Conservation (phyloP, 2,888 invertebrate genomes). For the Stomorhina lunata region DNA sequence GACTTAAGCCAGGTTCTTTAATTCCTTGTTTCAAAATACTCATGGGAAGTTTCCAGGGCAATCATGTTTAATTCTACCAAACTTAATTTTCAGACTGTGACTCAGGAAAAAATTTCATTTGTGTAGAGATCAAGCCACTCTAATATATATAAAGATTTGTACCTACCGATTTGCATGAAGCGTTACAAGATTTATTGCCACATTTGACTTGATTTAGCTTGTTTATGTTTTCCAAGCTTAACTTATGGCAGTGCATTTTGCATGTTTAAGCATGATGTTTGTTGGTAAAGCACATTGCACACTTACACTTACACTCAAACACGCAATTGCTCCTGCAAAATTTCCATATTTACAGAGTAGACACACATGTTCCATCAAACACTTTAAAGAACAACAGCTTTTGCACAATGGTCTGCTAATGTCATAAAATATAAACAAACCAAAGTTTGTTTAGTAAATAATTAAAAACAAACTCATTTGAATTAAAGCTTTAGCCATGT, state of each 20-base stretch:
- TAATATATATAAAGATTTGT: conserved; percentile 65
- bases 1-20: too few relatives aligned
- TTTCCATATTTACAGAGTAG: too few relatives aligned
- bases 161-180: conserved; percentile 64
- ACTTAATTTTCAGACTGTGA: too few relatives aligned
- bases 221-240: conserved; percentile 75
- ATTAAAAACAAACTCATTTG: neutral
- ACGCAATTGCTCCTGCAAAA: neutral
- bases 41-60: too few relatives aligned
- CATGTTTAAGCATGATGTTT: too few relatives aligned
- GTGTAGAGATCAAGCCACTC: too few relatives aligned
- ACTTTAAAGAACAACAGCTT: neutral
- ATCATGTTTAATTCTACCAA: too few relatives aligned
- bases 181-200: conserved; percentile 74
- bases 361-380: conserved; percentile 17
- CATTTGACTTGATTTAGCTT: conserved; percentile 79
- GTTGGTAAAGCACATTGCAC: neutral
- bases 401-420: conserved; percentile 22
- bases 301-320: neutral
- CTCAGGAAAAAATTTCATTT: too few relatives aligned
- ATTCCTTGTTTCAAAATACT: too few relatives aligned
- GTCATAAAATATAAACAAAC: neutral
- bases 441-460: neutral
- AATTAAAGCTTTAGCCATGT: neutral
- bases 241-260: conserved; percentile 75